These are phyloP conservation scores for Cylloceria caligata DNA, from an alignment of 2,888 invertebrate species.

Conservation along the genomic window DNA sequence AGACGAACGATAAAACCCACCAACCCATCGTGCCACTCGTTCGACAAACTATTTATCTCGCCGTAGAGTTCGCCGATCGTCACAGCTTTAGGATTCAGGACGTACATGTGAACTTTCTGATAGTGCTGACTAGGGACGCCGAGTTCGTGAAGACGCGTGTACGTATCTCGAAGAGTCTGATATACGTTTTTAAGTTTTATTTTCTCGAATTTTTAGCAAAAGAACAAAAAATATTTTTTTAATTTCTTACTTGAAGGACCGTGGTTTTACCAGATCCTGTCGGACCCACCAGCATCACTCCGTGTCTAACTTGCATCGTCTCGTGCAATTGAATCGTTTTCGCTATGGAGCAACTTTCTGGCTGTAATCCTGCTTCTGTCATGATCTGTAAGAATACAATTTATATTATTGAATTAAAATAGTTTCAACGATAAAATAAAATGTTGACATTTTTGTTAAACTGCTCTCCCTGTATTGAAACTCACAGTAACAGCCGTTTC, in stretches of 20 bases:
- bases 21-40: slow-evolving; percentile 96
- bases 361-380: slow-evolving; percentile 88
- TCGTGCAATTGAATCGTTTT: slow-evolving; percentile 95
- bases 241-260: slow-evolving; percentile 88
- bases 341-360: slow-evolving; percentile 88
- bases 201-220: too few species aligned
- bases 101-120: slow-evolving; percentile 91
- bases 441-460: slow-evolving; percentile 21
- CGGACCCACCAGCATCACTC: slow-evolving; percentile 96
- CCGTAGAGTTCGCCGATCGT: slow-evolving; percentile 95
- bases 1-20: slow-evolving; percentile 89
- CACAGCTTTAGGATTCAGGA: slow-evolving; percentile 95
- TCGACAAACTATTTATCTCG: slow-evolving; percentile 92
- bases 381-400: slow-evolving; percentile 81
- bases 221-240: not conserved
- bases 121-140: slow-evolving; percentile 87
- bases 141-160: slow-evolving; percentile 88
- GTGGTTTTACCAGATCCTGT: slow-evolving; percentile 95
- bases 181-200: slow-evolving; percentile 60
- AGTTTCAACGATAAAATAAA: too few species aligned
- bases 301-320: slow-evolving; percentile 96
- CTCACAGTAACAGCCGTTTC: slow-evolving; percentile 85
- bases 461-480: not conserved
- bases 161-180: slow-evolving; percentile 90
- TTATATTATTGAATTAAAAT: not conserved